These are phyloP conservation scores for Anisognathus igniventris DNA, from an alignment of 2,797 vertebrate genomes.

Conservation along the genomic window DNA sequence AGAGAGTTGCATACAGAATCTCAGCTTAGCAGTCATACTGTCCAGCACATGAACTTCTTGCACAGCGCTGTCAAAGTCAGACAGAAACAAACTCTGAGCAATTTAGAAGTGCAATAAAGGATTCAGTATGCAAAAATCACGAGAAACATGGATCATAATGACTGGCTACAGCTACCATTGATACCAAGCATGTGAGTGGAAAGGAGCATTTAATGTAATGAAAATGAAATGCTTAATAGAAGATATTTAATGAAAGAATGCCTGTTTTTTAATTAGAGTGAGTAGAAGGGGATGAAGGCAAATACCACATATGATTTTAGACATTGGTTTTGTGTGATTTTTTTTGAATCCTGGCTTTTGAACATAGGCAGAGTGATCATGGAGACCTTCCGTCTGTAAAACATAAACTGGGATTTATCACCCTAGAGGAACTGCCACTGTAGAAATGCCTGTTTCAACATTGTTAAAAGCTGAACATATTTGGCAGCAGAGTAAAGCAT, in stretches of 20 bases:
- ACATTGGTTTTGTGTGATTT: constrained; percentile 10
- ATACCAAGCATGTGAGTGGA: background rate
- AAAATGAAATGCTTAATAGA: background rate
- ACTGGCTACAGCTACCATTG: background rate
- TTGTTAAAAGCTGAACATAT: constrained; percentile 50
- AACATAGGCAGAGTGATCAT: constrained; percentile 25
- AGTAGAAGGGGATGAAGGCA: background rate
- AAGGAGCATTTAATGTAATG: background rate
- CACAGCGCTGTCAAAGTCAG: background rate
- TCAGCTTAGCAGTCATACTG: background rate
- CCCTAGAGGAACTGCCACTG: constrained; percentile 55
- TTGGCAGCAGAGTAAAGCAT: constrained; percentile 59
- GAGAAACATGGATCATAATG: background rate
- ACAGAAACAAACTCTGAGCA: background rate
- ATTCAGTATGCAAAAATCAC: constrained; percentile 3
- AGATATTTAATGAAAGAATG: background rate
- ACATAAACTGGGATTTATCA: constrained; percentile 62
- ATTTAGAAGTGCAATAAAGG: constrained; percentile 2
- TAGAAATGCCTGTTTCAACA: constrained; percentile 59
- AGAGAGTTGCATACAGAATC: background rate
- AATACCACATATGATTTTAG: background rate
- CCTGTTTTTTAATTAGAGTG: background rate
- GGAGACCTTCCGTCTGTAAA: constrained; percentile 28
- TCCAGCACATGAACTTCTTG: background rate
- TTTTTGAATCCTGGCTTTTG: background rate